phyloP scores from a whole-genome alignment of 2,113 vertebrate species.

The Rhinichthys klamathensis region DNA sequence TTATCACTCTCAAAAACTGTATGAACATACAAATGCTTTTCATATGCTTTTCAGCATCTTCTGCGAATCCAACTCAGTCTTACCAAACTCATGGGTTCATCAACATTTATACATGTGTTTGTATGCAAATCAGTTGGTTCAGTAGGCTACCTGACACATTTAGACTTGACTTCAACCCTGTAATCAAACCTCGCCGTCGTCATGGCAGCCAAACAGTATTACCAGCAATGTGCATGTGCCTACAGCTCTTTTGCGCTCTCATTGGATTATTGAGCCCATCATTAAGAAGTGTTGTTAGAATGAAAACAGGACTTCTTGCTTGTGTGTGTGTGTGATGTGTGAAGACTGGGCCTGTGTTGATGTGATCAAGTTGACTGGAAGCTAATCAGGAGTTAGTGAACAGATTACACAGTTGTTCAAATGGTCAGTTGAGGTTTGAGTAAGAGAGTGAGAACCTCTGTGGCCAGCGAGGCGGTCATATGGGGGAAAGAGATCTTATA shows the following conservation, averaged over 20 bases:
- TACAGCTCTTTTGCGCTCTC: conserved; percentile 10
- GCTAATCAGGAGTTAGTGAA: conserved; percentile 32
- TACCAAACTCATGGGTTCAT: neutral
- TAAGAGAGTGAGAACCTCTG: neutral
- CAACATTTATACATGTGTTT: neutral
- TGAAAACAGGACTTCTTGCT: conserved; percentile 44
- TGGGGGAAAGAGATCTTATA: neutral
- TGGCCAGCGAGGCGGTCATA: neutral
- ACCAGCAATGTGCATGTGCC: conserved; percentile 39
- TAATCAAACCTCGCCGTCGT: conserved; percentile 46
- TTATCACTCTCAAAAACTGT: no score
- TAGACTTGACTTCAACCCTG: conserved; percentile 29
- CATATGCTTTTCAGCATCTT: no score
- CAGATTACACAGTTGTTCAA: conserved; percentile 10
- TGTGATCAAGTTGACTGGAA: conserved; percentile 33
- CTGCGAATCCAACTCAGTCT: neutral
- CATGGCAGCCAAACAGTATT: conserved; percentile 56
- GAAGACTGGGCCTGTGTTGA: conserved; percentile 1
- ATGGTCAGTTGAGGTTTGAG: neutral
- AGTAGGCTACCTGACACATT: conserved; percentile 16
- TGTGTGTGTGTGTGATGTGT: neutral
- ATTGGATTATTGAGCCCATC: conserved; percentile 50
- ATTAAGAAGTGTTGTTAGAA: conserved; percentile 51
- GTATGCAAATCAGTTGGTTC: conserved; percentile 5
- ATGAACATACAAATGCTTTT: no score